A percentile compares a stretch with the other conserved stretches of the same genome.
These are phyloP conservation scores for Enteromius mattozi DNA, from an alignment of 2,797 vertebrate species.

Conservation along the genomic window DNA sequence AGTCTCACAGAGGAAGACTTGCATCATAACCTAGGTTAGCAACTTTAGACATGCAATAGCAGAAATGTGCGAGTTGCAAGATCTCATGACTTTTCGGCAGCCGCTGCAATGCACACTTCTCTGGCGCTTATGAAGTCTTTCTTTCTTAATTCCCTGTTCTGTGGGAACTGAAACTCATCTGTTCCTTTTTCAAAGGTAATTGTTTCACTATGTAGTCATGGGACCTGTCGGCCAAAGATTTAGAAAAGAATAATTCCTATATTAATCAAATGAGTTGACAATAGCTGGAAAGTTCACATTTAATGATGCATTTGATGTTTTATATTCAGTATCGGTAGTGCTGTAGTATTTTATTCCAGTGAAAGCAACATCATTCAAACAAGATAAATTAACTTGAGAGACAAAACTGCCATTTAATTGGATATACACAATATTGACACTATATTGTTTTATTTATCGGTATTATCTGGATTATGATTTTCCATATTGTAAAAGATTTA, in stretches of 20 bases:
- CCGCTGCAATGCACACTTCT: constrained; percentile 36
- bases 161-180: constrained; percentile 52
- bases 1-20: constrained; percentile 15
- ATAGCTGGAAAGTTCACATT: neutral
- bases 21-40: constrained; percentile 17
- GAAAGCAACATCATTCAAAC: neutral
- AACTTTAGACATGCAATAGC: constrained; percentile 28
- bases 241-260: neutral
- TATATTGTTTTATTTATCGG: neutral
- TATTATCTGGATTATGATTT: neutral
- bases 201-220: constrained; percentile 46
- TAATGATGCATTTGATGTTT: neutral
- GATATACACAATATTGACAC: neutral
- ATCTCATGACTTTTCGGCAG: constrained; percentile 32
- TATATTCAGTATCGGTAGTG: neutral
- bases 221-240: constrained; percentile 21
- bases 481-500: neutral
- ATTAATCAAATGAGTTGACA: neutral
- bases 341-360: neutral
- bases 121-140: constrained; percentile 46
- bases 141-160: constrained; percentile 51
- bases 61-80: constrained; percentile 35
- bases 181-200: constrained; percentile 53
- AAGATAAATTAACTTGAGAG: neutral
- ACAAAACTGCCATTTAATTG: neutral